A percentile compares a stretch with the other conserved stretches of the same genome.
Conservation (phyloP, 2,888 invertebrate species). For the Luperina testacea region DNA sequence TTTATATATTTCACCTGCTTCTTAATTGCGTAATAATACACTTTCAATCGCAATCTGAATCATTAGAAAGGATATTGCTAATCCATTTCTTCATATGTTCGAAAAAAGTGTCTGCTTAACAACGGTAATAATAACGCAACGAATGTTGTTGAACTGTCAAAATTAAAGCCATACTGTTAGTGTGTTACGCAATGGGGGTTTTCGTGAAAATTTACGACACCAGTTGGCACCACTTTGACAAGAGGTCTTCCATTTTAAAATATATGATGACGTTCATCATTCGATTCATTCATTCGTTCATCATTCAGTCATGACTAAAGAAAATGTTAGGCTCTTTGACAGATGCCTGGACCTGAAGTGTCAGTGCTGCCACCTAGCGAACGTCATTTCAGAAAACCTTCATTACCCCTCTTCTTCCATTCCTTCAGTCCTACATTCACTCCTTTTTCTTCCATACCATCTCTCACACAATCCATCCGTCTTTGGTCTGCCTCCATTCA, state of each 20-base stretch:
- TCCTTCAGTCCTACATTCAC: neutral
- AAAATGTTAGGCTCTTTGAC: too few species aligned
- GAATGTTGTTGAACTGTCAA: neutral
- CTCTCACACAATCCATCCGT: neutral
- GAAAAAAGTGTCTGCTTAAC: neutral
- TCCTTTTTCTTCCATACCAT: neutral
- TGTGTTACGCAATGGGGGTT: neutral
- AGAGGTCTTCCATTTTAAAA: too few species aligned
- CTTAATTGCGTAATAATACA: neutral
- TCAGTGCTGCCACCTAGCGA: too few species aligned
- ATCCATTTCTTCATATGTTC: neutral
- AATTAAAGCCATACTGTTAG: neutral
- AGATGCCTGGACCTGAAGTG: too few species aligned
- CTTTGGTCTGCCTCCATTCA: neutral
- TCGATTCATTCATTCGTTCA: too few species aligned
- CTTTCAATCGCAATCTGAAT: neutral
- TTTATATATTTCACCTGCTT: neutral
- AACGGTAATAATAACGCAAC: neutral
- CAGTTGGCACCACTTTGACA: too few species aligned
- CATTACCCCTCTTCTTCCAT: neutral
- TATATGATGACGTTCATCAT: too few species aligned
- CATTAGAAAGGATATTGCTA: too few species aligned
- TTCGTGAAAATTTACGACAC: too few species aligned
- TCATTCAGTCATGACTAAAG: too few species aligned
- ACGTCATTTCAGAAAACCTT: too few species aligned